Evolutionary conservation across 2,113 vertebrate species (phyloP).

Genomic region (Cygnus atratus): DNA sequence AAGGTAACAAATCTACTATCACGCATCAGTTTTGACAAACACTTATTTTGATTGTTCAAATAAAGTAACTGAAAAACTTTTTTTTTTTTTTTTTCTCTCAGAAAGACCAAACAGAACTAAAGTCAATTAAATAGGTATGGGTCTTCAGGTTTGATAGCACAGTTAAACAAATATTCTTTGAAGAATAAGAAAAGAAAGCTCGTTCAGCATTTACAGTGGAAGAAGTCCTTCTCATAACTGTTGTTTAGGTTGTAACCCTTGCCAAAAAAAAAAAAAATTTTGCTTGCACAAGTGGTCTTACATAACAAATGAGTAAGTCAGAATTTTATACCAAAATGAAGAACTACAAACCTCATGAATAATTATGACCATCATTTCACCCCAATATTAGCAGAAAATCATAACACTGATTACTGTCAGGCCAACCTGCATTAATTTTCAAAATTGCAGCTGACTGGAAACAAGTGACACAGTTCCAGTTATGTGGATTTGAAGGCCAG

Average conservation of each 20-base stretch:
- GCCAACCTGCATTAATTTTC: neutral
- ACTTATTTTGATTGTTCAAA: neutral
- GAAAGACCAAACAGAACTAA: neutral
- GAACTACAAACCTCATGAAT: neutral
- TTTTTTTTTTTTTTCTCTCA: neutral
- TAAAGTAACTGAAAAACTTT: neutral
- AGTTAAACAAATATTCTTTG: neutral
- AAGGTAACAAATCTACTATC: neutral
- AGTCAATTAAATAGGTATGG: neutral
- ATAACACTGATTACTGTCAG: neutral
- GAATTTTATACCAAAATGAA: neutral
- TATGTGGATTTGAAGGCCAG: neutral
- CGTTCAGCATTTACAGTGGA: neutral
- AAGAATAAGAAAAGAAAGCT: neutral
- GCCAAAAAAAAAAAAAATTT: neutral
- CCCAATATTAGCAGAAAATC: neutral
- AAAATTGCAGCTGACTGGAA: neutral
- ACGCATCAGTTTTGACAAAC: fast-evolving
- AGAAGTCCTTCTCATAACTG: neutral
- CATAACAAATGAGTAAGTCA: neutral
- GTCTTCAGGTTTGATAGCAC: neutral
- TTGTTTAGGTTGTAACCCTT: neutral
- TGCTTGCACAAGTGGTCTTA: neutral
- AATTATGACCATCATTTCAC: neutral
- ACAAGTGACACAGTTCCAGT: neutral